These are phyloP conservation scores for Sthenelais limicola DNA, from an alignment of 2,888 invertebrate genomes.

Conservation along the genomic window DNA sequence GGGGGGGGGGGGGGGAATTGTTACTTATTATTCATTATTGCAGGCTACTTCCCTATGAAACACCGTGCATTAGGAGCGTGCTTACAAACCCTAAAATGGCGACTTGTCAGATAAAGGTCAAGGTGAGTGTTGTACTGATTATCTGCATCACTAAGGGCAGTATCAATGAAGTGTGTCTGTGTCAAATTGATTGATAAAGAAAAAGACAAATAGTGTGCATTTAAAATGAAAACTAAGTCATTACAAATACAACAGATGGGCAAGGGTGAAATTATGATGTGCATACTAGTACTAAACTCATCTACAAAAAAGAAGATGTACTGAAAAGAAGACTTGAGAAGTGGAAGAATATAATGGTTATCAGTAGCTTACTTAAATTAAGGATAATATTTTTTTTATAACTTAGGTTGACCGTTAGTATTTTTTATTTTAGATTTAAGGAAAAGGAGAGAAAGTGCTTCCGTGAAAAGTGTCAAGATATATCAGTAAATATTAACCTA, in stretches of 20 bases:
- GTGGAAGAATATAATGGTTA: too few relatives aligned
- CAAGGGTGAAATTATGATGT: too few relatives aligned
- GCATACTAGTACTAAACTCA: too few relatives aligned
- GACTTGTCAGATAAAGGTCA: conserved; percentile 14
- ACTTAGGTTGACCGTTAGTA: background rate
- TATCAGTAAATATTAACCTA: conserved; percentile 45
- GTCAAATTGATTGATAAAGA: too few relatives aligned
- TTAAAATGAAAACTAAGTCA: background rate
- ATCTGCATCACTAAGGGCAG: background rate
- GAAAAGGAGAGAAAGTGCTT: background rate
- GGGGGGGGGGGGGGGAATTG: background rate
- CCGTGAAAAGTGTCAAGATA: background rate
- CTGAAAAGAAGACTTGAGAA: too few relatives aligned
- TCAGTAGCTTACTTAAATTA: too few relatives aligned
- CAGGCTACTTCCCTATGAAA: background rate
- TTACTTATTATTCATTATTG: background rate
- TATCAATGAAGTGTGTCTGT: too few relatives aligned
- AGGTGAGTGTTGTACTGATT: conserved; percentile 21
- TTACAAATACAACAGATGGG: too few relatives aligned
- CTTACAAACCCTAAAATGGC: conserved; percentile 27
- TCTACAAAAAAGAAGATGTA: too few relatives aligned
- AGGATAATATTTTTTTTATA: background rate
- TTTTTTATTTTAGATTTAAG: background rate
- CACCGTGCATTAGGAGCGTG: background rate
- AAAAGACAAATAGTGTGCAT: too few relatives aligned